These are phyloP conservation scores for Cirrhinus molitorella DNA, from an alignment of 2,797 vertebrate genomes.

Conservation along the genomic window DNA sequence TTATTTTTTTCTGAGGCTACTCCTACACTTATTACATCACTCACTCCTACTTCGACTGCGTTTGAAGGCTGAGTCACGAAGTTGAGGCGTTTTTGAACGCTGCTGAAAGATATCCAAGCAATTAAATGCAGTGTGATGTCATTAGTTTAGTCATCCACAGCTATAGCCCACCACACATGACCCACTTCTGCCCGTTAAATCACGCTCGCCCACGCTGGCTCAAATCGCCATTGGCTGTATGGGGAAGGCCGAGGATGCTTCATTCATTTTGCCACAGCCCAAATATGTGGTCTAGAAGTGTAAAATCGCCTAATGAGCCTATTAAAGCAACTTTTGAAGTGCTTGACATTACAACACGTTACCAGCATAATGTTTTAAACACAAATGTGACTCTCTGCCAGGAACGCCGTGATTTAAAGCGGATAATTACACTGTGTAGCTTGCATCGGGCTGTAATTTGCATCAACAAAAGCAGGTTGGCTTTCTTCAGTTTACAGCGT, in stretches of 20 bases:
- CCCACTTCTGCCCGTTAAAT: slow-evolving; percentile 40
- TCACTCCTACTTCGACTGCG: slow-evolving; percentile 11
- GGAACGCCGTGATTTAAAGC: slow-evolving; percentile 18
- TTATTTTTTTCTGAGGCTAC: not conserved
- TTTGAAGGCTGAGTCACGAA: slow-evolving; percentile 42
- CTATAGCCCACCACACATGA: slow-evolving; percentile 31
- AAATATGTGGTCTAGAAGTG: slow-evolving; percentile 12
- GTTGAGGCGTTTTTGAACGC: slow-evolving; percentile 26
- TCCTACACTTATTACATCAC: slow-evolving; percentile 34
- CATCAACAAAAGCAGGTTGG: slow-evolving; percentile 22
- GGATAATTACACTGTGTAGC: slow-evolving; percentile 30
- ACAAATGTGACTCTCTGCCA: slow-evolving; percentile 1
- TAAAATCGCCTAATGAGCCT: slow-evolving; percentile 8
- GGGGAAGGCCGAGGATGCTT: not conserved
- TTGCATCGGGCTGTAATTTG: slow-evolving; percentile 18
- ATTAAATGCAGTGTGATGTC: slow-evolving; percentile 38
- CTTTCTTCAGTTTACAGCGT: slow-evolving; percentile 4
- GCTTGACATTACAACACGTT: not conserved
- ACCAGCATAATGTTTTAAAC: slow-evolving; percentile 3
- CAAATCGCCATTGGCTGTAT: slow-evolving; percentile 8
- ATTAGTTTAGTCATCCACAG: slow-evolving; percentile 44
- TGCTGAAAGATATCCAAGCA: slow-evolving; percentile 22
- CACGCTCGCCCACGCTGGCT: slow-evolving; percentile 23
- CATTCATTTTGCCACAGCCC: slow-evolving; percentile 4
- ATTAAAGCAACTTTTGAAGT: slow-evolving; percentile 7